A percentile compares a stretch with the other conserved stretches of the same genome.
phyloP scores from a whole-genome alignment of 1,140 invertebrate species.

The Cephus cinctus region DNA sequence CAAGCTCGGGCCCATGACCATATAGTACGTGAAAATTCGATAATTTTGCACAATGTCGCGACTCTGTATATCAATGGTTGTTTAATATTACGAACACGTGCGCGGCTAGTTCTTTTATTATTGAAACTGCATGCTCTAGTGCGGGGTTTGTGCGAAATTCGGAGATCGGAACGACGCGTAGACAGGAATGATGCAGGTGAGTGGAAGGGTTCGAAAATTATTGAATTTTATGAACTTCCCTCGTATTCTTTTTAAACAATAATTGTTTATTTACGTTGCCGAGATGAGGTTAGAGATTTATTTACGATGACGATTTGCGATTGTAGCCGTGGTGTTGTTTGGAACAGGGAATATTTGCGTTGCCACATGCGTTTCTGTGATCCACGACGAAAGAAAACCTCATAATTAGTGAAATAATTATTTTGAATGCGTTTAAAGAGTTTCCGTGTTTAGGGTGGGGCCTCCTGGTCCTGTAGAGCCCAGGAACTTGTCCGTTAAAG shows the following conservation, averaged over 20 bases:
- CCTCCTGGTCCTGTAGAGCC: constrained; percentile 24
- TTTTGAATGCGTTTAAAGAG: constrained; percentile 3
- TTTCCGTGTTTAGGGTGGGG: constrained; percentile 39
- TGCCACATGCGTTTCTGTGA: constrained; percentile 32
- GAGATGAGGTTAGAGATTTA: constrained; percentile 4
- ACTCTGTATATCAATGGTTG: constrained; percentile 17
- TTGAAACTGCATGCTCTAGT: no score
- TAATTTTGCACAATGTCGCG: constrained; percentile 40
- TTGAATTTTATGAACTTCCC: constrained; percentile 18
- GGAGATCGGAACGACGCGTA: constrained; percentile 46
- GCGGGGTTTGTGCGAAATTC: no score
- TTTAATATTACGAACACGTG: constrained; percentile 25
- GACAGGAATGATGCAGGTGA: constrained; percentile 53
- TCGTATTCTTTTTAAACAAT: constrained; percentile 8
- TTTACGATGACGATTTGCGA: constrained; percentile 17
- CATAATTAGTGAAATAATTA: constrained; percentile 26
- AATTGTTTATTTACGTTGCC: constrained; percentile 23
- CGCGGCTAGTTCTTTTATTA: constrained; percentile 18
- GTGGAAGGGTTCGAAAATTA: constrained; percentile 36
- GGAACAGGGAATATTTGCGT: constrained; percentile 42
- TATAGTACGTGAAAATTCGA: constrained; percentile 47
- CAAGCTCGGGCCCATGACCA: constrained; percentile 37
- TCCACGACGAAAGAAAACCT: constrained; percentile 18
- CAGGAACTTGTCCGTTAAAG: constrained; percentile 21
- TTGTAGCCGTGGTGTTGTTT: constrained; percentile 41